Base-by-base conservation (phyloP, 2,797 vertebrate genomes). In the Brachyrhaphis roseni region DNA sequence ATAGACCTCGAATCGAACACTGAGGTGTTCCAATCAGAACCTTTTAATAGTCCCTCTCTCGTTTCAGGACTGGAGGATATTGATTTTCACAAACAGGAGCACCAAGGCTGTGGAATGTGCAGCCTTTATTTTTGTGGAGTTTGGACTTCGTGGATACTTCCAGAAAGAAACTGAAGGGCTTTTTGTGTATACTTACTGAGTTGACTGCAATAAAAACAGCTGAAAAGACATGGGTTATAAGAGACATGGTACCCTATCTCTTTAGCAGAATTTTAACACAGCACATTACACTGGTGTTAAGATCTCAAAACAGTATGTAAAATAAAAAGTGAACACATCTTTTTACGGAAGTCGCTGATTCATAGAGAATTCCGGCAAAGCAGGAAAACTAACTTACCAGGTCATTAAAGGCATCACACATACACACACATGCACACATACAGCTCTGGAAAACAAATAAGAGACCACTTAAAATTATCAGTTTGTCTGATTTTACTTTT, bases 331-430 rank as follows among this genome's bases (percentile, higher is more conserved):
- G 15, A 43, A 18, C 66, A 20, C 18, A 18, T 73, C n/a, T 53
- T 13, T 36, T 49, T 20, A 18, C 12, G 15, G 13, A 82, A 15
- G 36, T 11, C 64, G 23, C 18, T 43, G n/a, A 34, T 13, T 76
- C 75, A 13, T 75, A 43, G n/a, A 41, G 75, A 70, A 77, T 53
- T 47, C 41, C 76, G 4, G 55, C 11, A 71, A 77, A 78, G 18
- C n/a, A 16, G 43, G 62, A 41, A 70, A 39, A 15, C 45, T 1
- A 53, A 78, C 23, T 10, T 45, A 43, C 62, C 46, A 78, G 62
- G 28, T 70, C 75, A 82, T 75, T 68, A 83, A 83, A 86, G 47
- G 12, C 5, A 28, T 15, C 1, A 18, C 15, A 18, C 5, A 11
- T 0, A 26, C 51, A 53, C 1, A 18, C 31, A 18, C 2, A 11